Evolutionary conservation across 2,113 vertebrate species (phyloP), one percentile per base, ranked within the genome.

Genomic region (Pachyramphus minor): DNA sequence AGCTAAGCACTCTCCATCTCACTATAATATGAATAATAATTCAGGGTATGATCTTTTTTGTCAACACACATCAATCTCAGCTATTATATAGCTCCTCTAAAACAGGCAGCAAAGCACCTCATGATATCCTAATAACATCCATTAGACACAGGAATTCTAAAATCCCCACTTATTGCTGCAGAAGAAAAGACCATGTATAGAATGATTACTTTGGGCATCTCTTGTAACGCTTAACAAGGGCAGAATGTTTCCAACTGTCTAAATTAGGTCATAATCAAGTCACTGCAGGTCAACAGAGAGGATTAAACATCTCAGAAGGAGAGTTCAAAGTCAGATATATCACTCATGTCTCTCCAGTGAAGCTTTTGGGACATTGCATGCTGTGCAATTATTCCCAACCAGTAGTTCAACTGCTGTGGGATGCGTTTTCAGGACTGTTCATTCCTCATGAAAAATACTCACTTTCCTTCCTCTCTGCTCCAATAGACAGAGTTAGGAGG

Each of bases 31-130:
- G 90, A 96, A 96, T 95, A 95, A 84, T 95, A 95, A 96, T 95
- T 93, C 83, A 95, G 79, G 18, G 74, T 96, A 82, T 95, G 93
- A 96, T 96, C 58, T 85, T 53, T 87, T 62, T 87, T 96, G 95
- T 96, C 96, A 96, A 92, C 88, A 95, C 86, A 90, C 83, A 90
- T 96, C 95, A 92, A 88, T 95, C 92, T 92, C 67, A 74, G 72
- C 86, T 90, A 55, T 93, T 83, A 79, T 41, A 74, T 35, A 80
- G 62, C 50, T 94, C 30, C 59, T 88, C 55, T 74, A 84, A 92
- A 68, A 77, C 30, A 71, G 47, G 69, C 21, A 9, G 81, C 56
- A 81, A 87, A 84, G 92, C 76, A 93, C 59, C 68, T 93, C 56
- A 50, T 6, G 1, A 42, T 90, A 95, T 47, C 79, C 75, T 90